A percentile compares a stretch with the other conserved stretches of the same genome.
phyloP scores from a whole-genome alignment of 2,113 vertebrate species.

The Tetrax tetrax region DNA sequence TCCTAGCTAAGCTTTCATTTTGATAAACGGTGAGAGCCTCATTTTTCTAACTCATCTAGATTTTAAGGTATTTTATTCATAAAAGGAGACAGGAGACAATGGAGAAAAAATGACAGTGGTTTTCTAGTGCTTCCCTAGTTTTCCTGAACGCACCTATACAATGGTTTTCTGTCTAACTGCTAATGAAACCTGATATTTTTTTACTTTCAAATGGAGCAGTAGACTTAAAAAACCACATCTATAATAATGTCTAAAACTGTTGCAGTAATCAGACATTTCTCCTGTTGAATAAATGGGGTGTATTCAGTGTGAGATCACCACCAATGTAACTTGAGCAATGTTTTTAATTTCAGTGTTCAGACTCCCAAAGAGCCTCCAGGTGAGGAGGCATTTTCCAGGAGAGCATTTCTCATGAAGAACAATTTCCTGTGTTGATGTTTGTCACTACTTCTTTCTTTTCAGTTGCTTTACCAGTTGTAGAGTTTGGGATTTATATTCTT shows the following conservation, averaged over 20 bases:
- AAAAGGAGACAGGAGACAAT: neutral
- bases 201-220: neutral
- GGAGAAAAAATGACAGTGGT: neutral
- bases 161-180: neutral
- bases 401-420: neutral
- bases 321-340: neutral
- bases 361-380: neutral
- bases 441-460: neutral
- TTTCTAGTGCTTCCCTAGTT: neutral
- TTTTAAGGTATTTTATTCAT: neutral
- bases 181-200: neutral
- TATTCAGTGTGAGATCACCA: neutral
- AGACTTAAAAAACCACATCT: neutral
- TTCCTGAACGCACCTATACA: neutral
- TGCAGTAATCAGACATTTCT: neutral
- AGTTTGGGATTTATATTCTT: neutral
- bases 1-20: neutral
- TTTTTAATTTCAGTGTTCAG: neutral
- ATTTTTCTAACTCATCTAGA: neutral
- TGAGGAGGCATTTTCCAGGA: no score
- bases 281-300: neutral
- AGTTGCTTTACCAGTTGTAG: neutral
- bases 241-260: neutral
- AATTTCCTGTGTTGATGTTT: neutral
- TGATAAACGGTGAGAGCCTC: neutral